These are phyloP conservation scores for Miniopterus natalensis DNA, from an alignment of 2,113 vertebrate genomes.

Conservation along the genomic window DNA sequence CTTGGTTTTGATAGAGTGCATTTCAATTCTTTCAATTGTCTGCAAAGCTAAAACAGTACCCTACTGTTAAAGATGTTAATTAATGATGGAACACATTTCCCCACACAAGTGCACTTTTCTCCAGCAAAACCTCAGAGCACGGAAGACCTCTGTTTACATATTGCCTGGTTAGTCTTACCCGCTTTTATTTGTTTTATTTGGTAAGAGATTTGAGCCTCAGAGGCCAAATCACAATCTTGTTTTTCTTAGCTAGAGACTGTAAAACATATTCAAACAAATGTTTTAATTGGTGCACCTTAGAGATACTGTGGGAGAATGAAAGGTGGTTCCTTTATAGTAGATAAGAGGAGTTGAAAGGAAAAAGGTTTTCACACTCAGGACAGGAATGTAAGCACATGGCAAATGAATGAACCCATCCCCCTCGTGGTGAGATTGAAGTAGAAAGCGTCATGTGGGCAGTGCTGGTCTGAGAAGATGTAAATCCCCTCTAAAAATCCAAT, in stretches of 20 bases:
- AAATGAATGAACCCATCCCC: not conserved
- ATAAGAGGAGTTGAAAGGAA: not conserved
- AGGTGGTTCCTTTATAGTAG: not conserved
- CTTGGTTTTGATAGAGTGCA: not conserved
- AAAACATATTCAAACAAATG: not conserved
- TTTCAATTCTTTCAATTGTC: not conserved
- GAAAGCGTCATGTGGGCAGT: too few species aligned
- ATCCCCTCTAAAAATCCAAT: not conserved
- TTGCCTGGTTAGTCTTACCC: not conserved
- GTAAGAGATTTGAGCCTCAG: not conserved
- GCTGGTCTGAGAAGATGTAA: not conserved
- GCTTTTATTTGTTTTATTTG: slow-evolving; percentile 28
- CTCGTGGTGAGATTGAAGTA: not conserved
- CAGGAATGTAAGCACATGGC: not conserved
- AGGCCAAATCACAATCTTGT: not conserved
- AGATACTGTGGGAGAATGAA: not conserved
- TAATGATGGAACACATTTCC: slow-evolving; percentile 36
- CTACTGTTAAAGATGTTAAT: slow-evolving; percentile 25
- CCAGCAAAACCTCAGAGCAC: not conserved
- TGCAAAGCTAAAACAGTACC: not conserved
- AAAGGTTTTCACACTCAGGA: not conserved
- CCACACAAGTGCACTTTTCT: not conserved
- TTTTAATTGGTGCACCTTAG: not conserved
- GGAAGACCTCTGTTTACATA: not conserved
- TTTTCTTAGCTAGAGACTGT: not conserved